Evolutionary conservation across 2,113 vertebrate genomes (phyloP), one percentile per base, ranked within the genome.

Genomic region (Cyanistes caeruleus): DNA sequence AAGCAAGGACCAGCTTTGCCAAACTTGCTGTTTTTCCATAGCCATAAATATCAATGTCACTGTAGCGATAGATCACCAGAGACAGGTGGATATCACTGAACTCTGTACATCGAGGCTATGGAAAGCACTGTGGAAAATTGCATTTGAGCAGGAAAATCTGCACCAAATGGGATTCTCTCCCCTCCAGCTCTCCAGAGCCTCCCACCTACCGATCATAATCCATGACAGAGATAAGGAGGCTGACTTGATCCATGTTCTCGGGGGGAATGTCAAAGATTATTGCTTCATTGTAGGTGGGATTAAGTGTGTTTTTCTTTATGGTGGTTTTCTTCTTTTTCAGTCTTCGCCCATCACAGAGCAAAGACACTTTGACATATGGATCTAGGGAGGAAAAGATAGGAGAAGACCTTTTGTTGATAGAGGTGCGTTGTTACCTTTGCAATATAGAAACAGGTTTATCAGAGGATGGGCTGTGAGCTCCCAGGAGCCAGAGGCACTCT

Each of bases 291-390:
- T 99, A 99, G 93, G 98, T 98, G 25, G 99, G 99, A 90, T 99
- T 99, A 93, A 99, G 98, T 0, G 99, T 99, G 97, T 99, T 99
- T 97, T 99, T 99, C 95, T 99, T 99, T 51, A 99, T 99, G 96
- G 99, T 99, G 6, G 99, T 99, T 98, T 99, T 99, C 98, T 99
- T 99, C 98, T 99, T 99, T 97, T 99, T 99, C 95, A 99, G 98
- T 41, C 99, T 99, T 73, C 99, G 98, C 49, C 99, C 99, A 2
- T 99, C 99, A 81, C 99, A 99, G 48, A 99, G 99, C 92, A 99
- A 98, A 72, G 99, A 99, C 82, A 99, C 99, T 97, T 99, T 99
- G 92, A 99, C 99, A 15, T 99, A 99, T 0, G 99, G 99, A 98
- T 99, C 99, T 98, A 73, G 64, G 75, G 35, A 91, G 65, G 37